Percentiles rank a stretch among this genome's conserved stretches.
These are phyloP conservation scores for Thalassoma bifasciatum DNA, from an alignment of 2,113 vertebrate species.

Conservation along the genomic window DNA sequence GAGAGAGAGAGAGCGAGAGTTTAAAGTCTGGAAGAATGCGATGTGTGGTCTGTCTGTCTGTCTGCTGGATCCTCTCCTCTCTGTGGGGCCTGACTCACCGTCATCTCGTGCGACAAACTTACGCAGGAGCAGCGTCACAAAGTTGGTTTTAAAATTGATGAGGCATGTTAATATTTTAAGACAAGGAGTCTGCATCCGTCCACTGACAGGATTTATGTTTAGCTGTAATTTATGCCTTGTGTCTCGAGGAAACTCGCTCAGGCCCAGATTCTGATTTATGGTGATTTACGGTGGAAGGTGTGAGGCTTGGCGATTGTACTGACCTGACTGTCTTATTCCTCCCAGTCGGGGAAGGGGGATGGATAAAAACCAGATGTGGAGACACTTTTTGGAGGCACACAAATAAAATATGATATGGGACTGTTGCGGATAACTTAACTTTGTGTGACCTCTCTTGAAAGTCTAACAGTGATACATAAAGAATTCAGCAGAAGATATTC, in stretches of 20 bases:
- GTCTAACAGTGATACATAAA: constrained; percentile 23
- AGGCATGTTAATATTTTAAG: constrained; percentile 77
- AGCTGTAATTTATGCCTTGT: constrained; percentile 64
- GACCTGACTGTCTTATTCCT: constrained; percentile 31
- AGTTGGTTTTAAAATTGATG: constrained; percentile 72
- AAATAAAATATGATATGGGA: constrained; percentile 39
- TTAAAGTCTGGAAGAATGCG: constrained; percentile 9
- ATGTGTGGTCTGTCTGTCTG: constrained; percentile 57
- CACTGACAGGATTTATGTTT: constrained; percentile 72
- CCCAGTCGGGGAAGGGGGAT: constrained; percentile 46
- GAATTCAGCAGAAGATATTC: constrained; percentile 26
- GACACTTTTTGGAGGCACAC: constrained; percentile 32
- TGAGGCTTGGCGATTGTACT: constrained; percentile 42
- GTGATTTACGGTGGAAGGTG: constrained; percentile 60
- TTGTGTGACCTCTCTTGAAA: constrained; percentile 29
- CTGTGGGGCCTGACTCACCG: constrained; percentile 61
- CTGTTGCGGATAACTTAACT: constrained; percentile 24
- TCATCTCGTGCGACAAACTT: constrained; percentile 66
- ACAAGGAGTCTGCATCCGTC: constrained; percentile 56
- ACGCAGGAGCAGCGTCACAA: constrained; percentile 68
- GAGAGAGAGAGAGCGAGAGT: constrained; percentile 6
- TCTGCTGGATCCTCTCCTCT: constrained; percentile 42
- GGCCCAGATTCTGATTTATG: constrained; percentile 50
- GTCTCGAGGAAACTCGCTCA: constrained; percentile 52
- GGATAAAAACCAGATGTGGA: constrained; percentile 65